These are phyloP conservation scores for Popillia japonica DNA, from an alignment of 1,140 invertebrate species.

Conservation along the genomic window DNA sequence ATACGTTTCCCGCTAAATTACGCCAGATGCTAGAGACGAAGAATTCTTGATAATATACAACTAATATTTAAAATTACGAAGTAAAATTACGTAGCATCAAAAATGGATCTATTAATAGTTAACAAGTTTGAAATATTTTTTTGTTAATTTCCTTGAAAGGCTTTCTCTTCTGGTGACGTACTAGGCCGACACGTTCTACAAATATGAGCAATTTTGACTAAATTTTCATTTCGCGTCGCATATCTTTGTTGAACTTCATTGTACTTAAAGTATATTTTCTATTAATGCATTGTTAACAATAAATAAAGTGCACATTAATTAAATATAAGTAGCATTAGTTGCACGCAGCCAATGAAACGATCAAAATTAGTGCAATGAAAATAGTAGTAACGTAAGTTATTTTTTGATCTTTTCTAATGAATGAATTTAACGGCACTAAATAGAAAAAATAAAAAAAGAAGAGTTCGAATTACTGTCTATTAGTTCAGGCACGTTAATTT, in stretches of 20 bases:
- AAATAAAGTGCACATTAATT: constrained; percentile 20
- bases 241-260: neutral
- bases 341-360: constrained; percentile 36
- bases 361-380: constrained; percentile 34
- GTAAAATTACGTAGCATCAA: too few relatives aligned
- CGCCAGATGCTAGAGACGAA: too few relatives aligned
- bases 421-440: constrained; percentile 16
- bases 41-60: too few relatives aligned
- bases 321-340: constrained; percentile 36
- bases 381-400: constrained; percentile 2
- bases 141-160: too few relatives aligned
- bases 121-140: too few relatives aligned
- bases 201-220: neutral
- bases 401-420: constrained; percentile 29
- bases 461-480: neutral
- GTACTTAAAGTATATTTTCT: constrained; percentile 32
- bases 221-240: neutral
- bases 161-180: too few relatives aligned
- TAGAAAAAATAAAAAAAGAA: neutral
- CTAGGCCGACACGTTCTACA: too few relatives aligned
- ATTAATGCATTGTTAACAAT: constrained; percentile 19
- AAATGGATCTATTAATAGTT: too few relatives aligned
- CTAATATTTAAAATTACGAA: too few relatives aligned
- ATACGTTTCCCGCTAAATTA: too few relatives aligned
- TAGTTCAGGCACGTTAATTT: neutral